phyloP scores from a whole-genome alignment of 2,113 vertebrate species.

The Marmota flaviventris region DNA sequence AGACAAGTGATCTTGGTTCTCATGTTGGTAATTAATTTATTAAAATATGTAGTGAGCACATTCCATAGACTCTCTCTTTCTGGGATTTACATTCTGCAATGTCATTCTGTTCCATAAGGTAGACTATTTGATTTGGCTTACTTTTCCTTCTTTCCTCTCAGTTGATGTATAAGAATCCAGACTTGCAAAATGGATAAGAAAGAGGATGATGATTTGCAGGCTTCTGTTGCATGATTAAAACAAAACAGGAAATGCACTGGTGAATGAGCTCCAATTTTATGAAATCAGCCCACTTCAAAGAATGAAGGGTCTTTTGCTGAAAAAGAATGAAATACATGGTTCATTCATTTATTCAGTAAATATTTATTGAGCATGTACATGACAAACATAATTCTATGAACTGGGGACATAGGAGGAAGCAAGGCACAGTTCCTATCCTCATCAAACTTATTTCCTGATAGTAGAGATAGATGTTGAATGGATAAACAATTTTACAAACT shows the following conservation, averaged over 20 bases:
- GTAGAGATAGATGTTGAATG: background rate
- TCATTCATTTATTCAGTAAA: background rate
- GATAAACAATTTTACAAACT: background rate
- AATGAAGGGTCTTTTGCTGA: background rate
- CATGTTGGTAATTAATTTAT: background rate
- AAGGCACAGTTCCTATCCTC: background rate
- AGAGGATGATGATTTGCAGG: background rate
- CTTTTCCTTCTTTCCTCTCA: background rate
- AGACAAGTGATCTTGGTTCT: background rate
- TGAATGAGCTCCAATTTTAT: background rate
- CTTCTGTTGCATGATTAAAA: background rate
- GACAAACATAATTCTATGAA: background rate
- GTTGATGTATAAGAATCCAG: background rate
- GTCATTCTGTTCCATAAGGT: background rate
- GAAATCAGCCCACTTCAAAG: background rate
- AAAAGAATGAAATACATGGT: constrained; percentile 24
- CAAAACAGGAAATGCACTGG: background rate
- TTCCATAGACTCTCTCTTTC: background rate
- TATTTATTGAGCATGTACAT: background rate
- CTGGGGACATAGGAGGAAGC: background rate
- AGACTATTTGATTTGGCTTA: constrained; percentile 12
- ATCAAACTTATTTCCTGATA: background rate
- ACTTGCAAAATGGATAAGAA: constrained; percentile 18
- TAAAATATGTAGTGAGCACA: constrained; percentile 14
- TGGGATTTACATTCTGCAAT: background rate